Conservation (phyloP, 2,797 vertebrate species). For the Tapirus indicus region DNA sequence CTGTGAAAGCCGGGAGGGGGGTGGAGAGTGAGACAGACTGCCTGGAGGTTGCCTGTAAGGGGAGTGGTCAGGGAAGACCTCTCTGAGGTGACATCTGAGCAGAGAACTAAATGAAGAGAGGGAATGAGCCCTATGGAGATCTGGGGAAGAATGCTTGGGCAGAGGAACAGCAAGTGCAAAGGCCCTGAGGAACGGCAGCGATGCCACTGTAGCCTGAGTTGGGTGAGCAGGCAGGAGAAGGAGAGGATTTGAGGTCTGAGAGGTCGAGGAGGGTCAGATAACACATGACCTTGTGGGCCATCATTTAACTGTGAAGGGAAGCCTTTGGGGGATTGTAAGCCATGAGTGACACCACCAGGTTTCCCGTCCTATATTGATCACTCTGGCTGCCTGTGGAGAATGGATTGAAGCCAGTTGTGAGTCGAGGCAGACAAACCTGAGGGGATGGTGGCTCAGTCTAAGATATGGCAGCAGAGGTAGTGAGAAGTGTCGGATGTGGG, state of each 20-base stretch:
- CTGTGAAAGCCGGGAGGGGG: neutral
- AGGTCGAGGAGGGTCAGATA: neutral
- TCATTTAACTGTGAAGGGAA: neutral
- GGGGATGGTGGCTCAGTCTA: neutral
- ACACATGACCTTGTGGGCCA: accelerated
- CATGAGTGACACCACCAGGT: no score
- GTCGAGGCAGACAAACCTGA: neutral
- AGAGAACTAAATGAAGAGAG: neutral
- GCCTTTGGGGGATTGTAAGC: neutral
- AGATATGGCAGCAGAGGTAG: neutral
- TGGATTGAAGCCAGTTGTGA: neutral
- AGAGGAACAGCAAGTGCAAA: neutral
- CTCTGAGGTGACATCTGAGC: neutral
- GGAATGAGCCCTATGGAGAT: neutral
- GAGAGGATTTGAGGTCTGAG: neutral
- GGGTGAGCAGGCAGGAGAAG: neutral
- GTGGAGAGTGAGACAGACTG: neutral
- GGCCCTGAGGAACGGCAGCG: neutral
- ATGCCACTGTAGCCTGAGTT: neutral
- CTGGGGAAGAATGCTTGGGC: neutral
- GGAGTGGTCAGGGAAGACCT: neutral
- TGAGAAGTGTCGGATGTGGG: neutral
- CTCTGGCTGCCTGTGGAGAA: neutral
- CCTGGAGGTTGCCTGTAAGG: neutral
- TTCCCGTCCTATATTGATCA: neutral